Evolutionary conservation across 2,113 vertebrate genomes (phyloP), one percentile per base, ranked within the genome.

Genomic region (Epinephelus lanceolatus): DNA sequence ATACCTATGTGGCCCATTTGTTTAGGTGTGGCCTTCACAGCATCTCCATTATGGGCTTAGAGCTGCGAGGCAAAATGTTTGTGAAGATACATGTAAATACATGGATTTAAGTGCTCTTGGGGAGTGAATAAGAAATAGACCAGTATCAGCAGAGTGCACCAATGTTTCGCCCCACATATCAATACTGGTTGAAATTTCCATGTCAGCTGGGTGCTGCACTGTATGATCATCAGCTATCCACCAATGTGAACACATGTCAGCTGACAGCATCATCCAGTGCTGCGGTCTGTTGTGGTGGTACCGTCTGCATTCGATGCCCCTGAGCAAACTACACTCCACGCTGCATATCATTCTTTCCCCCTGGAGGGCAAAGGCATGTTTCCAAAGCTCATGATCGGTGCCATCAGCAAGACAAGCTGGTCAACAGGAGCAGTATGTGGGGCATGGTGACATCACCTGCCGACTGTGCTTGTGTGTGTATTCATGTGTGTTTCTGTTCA

Each of bases 341-440:
- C 75, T 73, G 52, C 59, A 25, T 27, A 73, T 65, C 57, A 72
- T 42, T 76, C 67, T 51, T 13, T 45, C 42, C 45, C 53, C 66
- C 76, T 21, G 30, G 18, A 75, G 59, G 80, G 55, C 27, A 71
- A 76, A 72, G 33, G 12, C 76, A 78, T n/a, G 75, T 83, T 81
- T 83, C 83, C 72, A 73, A 47, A 61, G 76, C 71, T 85, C 53
- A 47, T n/a, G 65, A 76, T 45, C 57, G 51, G 42, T 72, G 71
- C 72, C 76, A 73, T 86, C 79, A 81, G 78, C 63, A 45, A 80
- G 63, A 78, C 71, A 80, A 83, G 86, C 82, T 74, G 65, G 87
- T 68, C 78, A 83, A 70, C 68, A 76, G 80, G 12, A 56, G 59
- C 71, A 71, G 72, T 51, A 89, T 88, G 87, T 90, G 81, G 84